A percentile compares a stretch with the other conserved stretches of the same genome.
Evolutionary conservation across 2,888 invertebrate genomes (phyloP).

Genomic region (Agelastica alni): DNA sequence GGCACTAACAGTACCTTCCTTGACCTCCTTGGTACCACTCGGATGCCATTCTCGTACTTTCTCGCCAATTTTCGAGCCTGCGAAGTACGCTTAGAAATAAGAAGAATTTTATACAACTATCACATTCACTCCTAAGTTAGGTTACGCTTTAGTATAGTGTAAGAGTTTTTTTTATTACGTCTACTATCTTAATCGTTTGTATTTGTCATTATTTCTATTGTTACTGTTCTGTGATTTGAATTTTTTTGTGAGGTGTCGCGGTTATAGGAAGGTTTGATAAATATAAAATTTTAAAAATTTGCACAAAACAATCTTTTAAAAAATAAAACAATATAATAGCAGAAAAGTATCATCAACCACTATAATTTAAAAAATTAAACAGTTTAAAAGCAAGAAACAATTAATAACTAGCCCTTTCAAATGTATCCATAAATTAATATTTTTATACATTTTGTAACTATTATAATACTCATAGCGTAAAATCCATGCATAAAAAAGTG

Average conservation of each 20-base stretch:
- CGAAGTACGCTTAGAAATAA: constrained; percentile 57
- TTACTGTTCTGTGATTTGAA: too few relatives aligned
- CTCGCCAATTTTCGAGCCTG: constrained; percentile 51
- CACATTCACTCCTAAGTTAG: constrained; percentile 56
- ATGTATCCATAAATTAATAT: too few relatives aligned
- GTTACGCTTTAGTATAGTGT: constrained; percentile 51
- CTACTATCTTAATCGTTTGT: constrained; percentile 22
- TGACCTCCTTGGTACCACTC: constrained; percentile 53
- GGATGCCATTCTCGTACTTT: constrained; percentile 39
- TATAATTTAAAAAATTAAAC: too few relatives aligned
- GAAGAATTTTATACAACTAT: constrained; percentile 57
- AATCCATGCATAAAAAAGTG: too few relatives aligned
- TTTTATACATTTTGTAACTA: too few relatives aligned
- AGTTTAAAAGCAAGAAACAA: too few relatives aligned
- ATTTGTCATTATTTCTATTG: too few relatives aligned
- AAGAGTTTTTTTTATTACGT: constrained; percentile 46
- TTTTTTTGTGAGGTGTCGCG: not conserved
- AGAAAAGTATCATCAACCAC: too few relatives aligned
- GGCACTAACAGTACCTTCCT: constrained; percentile 45
- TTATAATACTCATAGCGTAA: too few relatives aligned
- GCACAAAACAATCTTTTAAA: too few relatives aligned
- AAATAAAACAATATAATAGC: too few relatives aligned
- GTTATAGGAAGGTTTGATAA: not conserved
- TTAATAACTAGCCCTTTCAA: too few relatives aligned
- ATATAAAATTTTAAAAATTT: not conserved